Conservation (phyloP, 2,797 vertebrate species). For the Graptemys geographica region DNA sequence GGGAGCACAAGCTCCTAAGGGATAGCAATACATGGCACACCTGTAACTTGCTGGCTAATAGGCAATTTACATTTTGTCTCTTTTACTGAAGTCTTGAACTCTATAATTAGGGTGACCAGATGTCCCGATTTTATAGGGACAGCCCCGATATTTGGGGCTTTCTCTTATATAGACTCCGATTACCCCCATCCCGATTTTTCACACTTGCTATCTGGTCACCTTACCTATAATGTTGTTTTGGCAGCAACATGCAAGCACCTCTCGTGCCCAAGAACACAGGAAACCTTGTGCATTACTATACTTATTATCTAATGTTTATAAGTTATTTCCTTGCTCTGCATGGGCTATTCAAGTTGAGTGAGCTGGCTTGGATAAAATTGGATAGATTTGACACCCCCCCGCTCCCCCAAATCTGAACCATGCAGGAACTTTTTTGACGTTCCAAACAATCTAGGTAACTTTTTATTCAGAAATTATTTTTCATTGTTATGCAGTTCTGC, state of each 20-base stretch:
- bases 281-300: constrained; percentile 33
- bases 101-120: not conserved
- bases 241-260: not conserved
- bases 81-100: fast-evolving
- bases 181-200: too few species aligned
- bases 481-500: not conserved
- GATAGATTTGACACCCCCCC: not conserved
- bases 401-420: not conserved
- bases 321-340: constrained; percentile 46
- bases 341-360: not conserved
- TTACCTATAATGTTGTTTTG: not conserved
- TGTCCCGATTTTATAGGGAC: too few species aligned
- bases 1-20: not conserved
- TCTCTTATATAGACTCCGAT: too few species aligned
- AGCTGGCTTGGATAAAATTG: constrained; percentile 23
- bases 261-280: not conserved
- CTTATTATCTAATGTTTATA: constrained; percentile 42
- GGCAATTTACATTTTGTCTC: not conserved
- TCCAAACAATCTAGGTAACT: not conserved
- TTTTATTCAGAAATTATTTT: not conserved
- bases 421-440: not conserved
- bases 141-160: too few species aligned
- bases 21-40: not conserved
- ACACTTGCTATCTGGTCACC: not conserved
- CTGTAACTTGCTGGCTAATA: not conserved